phyloP scores from a whole-genome alignment of 2,888 invertebrate genomes.

The Vanessa cardui region DNA sequence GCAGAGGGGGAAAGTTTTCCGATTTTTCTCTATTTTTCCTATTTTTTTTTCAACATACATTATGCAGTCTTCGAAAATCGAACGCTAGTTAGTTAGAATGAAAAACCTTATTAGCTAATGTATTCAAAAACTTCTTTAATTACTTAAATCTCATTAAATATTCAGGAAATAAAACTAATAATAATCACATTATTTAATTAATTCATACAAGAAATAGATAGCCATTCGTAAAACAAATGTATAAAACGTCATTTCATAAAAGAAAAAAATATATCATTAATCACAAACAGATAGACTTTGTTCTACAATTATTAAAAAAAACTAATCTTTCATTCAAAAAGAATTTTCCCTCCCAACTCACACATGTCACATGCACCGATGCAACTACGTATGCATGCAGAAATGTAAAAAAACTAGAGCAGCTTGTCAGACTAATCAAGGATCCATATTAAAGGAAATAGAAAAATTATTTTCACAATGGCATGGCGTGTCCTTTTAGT shows the following conservation, averaged over 20 bases:
- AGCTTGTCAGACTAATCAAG: conserved; percentile 19
- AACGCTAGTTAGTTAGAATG: conserved; percentile 61
- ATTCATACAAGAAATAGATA: too few relatives aligned
- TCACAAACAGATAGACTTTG: too few relatives aligned
- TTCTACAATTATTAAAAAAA: too few relatives aligned
- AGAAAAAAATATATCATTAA: too few relatives aligned
- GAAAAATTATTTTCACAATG: conserved; percentile 28
- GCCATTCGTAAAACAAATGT: too few relatives aligned
- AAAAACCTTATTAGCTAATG: not conserved
- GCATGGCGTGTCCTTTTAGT: conserved; percentile 29
- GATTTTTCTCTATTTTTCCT: conserved; percentile 68
- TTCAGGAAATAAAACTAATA: too few relatives aligned
- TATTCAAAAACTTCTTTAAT: too few relatives aligned
- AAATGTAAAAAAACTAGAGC: conserved; percentile 15
- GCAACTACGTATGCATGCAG: not conserved
- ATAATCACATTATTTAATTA: too few relatives aligned
- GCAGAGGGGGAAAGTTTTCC: conserved; percentile 64
- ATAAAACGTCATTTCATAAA: too few relatives aligned
- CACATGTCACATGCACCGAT: not conserved
- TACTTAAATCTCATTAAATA: not conserved
- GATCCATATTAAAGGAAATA: conserved; percentile 18
- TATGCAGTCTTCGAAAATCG: conserved; percentile 73
- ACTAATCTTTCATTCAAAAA: conserved; percentile 1
- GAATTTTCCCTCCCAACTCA: not conserved
- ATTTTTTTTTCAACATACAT: conserved; percentile 68